Evolutionary conservation across 2,113 vertebrate species (phyloP).

Genomic region (Chloebia gouldiae): DNA sequence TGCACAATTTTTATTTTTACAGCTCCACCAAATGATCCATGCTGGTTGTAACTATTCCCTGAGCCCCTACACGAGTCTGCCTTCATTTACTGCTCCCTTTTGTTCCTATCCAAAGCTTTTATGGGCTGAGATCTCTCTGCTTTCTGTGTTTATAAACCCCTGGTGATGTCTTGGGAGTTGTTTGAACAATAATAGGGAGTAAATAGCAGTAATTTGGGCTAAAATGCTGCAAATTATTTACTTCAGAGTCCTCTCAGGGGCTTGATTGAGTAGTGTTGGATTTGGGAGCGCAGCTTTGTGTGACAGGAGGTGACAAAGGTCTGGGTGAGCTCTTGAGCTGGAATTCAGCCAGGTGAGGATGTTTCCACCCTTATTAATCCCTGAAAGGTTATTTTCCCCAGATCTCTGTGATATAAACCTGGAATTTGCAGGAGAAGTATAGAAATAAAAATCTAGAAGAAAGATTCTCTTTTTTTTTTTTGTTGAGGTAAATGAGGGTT

Average conservation of each 20-base stretch:
- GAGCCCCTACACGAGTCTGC: neutral
- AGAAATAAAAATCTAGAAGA: neutral
- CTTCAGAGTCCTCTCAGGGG: neutral
- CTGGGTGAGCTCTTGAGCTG: neutral
- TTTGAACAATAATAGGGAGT: neutral
- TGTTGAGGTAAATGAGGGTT: neutral
- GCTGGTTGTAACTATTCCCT: neutral
- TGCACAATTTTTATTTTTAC: neutral
- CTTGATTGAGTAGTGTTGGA: neutral
- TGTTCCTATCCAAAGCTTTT: neutral
- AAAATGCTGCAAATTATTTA: neutral
- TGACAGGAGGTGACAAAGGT: neutral
- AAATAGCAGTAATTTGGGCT: neutral
- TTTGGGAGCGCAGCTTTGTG: neutral
- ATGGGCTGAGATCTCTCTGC: neutral
- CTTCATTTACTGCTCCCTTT: neutral
- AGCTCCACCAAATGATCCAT: neutral
- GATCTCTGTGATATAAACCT: neutral
- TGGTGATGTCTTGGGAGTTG: neutral
- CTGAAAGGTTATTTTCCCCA: neutral
- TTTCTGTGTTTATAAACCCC: neutral
- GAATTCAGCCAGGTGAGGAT: neutral
- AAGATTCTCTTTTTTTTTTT: neutral
- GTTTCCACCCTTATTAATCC: neutral
- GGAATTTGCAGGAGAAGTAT: neutral